phyloP scores from a whole-genome alignment of 1,140 invertebrate species.

The Drosophila prosaltans region DNA sequence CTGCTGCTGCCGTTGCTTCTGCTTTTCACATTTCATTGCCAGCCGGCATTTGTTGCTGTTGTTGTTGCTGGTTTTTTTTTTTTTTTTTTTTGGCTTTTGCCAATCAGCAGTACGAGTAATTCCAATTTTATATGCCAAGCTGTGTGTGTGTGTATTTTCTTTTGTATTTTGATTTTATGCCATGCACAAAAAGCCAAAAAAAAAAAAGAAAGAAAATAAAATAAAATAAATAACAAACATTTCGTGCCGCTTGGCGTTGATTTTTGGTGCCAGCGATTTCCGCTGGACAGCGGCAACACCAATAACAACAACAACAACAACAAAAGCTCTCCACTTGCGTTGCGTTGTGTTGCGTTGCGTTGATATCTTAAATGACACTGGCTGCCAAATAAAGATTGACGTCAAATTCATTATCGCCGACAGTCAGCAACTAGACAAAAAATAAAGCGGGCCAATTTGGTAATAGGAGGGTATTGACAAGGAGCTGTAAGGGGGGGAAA shows the following conservation, averaged over 20 bases:
- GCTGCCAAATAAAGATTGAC: conserved; percentile 70
- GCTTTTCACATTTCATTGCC: conserved; percentile 66
- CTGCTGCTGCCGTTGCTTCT: conserved; percentile 45
- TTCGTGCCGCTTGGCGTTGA: conserved; percentile 23
- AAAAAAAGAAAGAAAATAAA: neutral
- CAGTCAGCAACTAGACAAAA: conserved; percentile 26
- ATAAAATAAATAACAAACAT: conserved; percentile 10
- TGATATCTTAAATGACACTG: conserved; percentile 68
- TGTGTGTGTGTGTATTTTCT: conserved; percentile 34
- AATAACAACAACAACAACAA: conserved; percentile 1
- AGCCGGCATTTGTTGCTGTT: conserved; percentile 15
- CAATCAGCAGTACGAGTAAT: conserved; percentile 49
- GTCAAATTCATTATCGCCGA: conserved; percentile 65
- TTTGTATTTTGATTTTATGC: conserved; percentile 49
- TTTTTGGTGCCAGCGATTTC: conserved; percentile 47
- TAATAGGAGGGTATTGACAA: neutral
- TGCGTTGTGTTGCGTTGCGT: conserved; percentile 38
- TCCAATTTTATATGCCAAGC: conserved; percentile 43
- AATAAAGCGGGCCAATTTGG: conserved; percentile 20
- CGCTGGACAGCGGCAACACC: conserved; percentile 38
- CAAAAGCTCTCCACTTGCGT: conserved; percentile 15
- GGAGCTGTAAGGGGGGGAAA: neutral
- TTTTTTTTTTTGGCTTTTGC: conserved; percentile 49
- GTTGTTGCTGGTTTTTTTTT: neutral
- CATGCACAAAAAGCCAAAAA: conserved; percentile 23